phyloP scores from a whole-genome alignment of 2,888 invertebrate species.

The Diadegma fenestrale region DNA sequence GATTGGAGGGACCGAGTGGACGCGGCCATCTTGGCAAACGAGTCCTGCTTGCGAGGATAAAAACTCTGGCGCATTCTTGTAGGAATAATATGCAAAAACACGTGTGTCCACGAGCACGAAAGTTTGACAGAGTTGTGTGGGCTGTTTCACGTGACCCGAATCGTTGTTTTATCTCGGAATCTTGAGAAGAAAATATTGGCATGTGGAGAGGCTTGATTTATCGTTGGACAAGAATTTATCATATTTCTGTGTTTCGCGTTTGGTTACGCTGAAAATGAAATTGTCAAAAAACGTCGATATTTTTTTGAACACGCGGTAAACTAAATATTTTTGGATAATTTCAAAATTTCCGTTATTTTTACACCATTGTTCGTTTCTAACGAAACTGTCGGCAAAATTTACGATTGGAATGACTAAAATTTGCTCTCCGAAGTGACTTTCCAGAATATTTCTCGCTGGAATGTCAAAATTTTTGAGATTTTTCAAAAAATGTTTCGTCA shows the following conservation, averaged over 20 bases:
- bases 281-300: too few relatives aligned
- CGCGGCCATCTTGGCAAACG: constrained; percentile 21
- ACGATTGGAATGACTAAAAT: too few relatives aligned
- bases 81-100: constrained; percentile 29
- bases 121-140: constrained; percentile 22
- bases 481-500: too few relatives aligned
- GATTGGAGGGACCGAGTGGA: constrained; percentile 26
- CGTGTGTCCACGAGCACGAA: neutral
- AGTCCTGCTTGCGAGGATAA: constrained; percentile 26
- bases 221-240: constrained; percentile 29
- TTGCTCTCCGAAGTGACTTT: too few relatives aligned
- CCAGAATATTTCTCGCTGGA: too few relatives aligned
- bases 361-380: too few relatives aligned
- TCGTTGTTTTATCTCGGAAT: constrained; percentile 45
- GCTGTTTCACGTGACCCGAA: constrained; percentile 50
- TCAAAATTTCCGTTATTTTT: too few relatives aligned
- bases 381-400: too few relatives aligned
- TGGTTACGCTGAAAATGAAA: too few relatives aligned
- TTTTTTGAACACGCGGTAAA: too few relatives aligned
- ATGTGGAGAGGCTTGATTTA: constrained; percentile 17
- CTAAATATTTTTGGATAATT: too few relatives aligned
- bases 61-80: constrained; percentile 38
- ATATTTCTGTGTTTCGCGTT: neutral
- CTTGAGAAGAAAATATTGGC: constrained; percentile 18
- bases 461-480: too few relatives aligned